Evolutionary conservation across 2,113 vertebrate genomes (phyloP).

Genomic region (Phyllostomus hastatus): DNA sequence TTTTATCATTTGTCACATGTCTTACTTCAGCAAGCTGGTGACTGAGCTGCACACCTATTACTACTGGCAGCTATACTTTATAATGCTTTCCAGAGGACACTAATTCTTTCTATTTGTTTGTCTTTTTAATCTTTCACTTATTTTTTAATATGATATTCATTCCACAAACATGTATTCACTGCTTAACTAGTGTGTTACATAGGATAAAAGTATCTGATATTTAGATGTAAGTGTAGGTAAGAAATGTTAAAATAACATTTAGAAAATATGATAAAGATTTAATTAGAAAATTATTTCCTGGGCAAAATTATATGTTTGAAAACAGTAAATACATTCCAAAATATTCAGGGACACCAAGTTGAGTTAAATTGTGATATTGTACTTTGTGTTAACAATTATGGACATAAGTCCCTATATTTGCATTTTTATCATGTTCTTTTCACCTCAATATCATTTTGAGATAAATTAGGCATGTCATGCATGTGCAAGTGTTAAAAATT

Average conservation of each 20-base stretch:
- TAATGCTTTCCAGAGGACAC: not conserved
- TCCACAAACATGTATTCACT: not conserved
- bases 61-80: not conserved
- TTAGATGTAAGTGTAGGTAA: not conserved
- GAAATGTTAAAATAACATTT: not conserved
- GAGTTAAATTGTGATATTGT: not conserved
- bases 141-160: not conserved
- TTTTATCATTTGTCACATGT: not conserved
- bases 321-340: not conserved
- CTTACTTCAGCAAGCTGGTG: not conserved
- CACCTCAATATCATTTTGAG: constrained; percentile 33
- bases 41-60: not conserved
- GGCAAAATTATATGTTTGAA: not conserved
- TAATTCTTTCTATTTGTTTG: not conserved
- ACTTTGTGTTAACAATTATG: not conserved
- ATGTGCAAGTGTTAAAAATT: constrained; percentile 54
- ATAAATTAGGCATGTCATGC: constrained; percentile 44
- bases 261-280: not conserved
- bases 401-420: not conserved
- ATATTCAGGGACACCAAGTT: not conserved
- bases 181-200: not conserved
- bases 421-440: constrained; percentile 56
- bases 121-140: not conserved
- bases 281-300: not conserved
- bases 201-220: not conserved